A percentile compares a stretch with the other conserved stretches of the same genome.
Conservation (phyloP, 2,888 invertebrate species). For the Argyresthia goedartella region DNA sequence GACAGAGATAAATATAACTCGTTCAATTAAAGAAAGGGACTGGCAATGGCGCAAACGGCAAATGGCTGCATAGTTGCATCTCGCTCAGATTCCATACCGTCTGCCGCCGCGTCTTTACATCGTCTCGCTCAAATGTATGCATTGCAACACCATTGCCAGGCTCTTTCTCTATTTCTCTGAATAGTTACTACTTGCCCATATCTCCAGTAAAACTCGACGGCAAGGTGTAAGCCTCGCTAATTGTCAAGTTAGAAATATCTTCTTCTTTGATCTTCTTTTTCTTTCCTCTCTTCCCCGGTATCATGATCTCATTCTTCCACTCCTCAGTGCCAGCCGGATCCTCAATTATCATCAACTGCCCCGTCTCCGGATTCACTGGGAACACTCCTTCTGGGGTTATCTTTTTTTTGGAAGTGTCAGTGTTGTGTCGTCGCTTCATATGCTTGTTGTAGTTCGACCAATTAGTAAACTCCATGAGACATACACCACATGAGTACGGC, state of each 20-base stretch:
- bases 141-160: too few species aligned
- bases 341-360: constrained; percentile 42
- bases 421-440: constrained; percentile 81
- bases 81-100: too few species aligned
- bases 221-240: neutral
- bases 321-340: constrained; percentile 45
- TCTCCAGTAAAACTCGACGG: too few species aligned
- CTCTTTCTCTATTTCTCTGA: too few species aligned
- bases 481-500: constrained; percentile 80
- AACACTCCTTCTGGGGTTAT: constrained; percentile 67
- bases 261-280: constrained; percentile 19
- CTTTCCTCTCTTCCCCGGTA: constrained; percentile 47
- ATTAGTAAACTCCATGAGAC: constrained; percentile 80
- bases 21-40: too few species aligned
- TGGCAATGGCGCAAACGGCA: too few species aligned
- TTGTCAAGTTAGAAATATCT: neutral
- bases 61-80: too few species aligned
- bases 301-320: constrained; percentile 57
- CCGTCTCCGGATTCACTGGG: constrained; percentile 53
- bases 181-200: too few species aligned
- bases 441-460: constrained; percentile 89
- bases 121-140: too few species aligned
- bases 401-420: constrained; percentile 56
- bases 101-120: too few species aligned
- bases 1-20: too few species aligned